A percentile compares a stretch with the other conserved stretches of the same genome.
These are phyloP conservation scores for Sebastes fasciatus DNA, from an alignment of 2,113 vertebrate species.

Conservation along the genomic window DNA sequence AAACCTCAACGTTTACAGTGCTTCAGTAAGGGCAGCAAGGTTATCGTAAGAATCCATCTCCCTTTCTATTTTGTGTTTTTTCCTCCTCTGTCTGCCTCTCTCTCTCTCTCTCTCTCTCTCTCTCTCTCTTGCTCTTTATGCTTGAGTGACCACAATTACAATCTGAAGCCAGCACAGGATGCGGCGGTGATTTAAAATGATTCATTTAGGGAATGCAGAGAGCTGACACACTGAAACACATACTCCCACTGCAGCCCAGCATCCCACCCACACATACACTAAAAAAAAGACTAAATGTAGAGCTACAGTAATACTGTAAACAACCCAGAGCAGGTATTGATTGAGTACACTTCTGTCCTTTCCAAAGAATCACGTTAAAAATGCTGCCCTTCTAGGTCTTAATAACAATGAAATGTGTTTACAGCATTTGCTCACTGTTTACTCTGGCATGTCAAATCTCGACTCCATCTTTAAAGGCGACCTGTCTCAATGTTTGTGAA, in stretches of 20 bases:
- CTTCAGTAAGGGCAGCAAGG: constrained; percentile 59
- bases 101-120: constrained; percentile 11
- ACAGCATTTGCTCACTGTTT: constrained; percentile 37
- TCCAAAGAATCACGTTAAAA: not conserved
- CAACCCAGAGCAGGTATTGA: not conserved
- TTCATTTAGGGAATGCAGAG: constrained; percentile 76
- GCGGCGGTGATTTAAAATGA: constrained; percentile 78
- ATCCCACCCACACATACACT: constrained; percentile 38
- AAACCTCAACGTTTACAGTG: constrained; percentile 46
- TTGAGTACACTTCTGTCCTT: not conserved
- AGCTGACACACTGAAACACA: constrained; percentile 69
- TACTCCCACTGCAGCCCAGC: constrained; percentile 37
- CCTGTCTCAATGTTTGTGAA: constrained; percentile 58
- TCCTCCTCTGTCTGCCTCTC: constrained; percentile 24
- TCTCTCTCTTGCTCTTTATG: constrained; percentile 59
- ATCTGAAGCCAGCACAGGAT: constrained; percentile 81
- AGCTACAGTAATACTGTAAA: constrained; percentile 27
- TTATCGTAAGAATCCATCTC: constrained; percentile 69
- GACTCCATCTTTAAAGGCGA: constrained; percentile 44
- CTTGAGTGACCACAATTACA: constrained; percentile 81
- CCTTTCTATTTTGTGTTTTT: constrained; percentile 13
- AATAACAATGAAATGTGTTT: not conserved
- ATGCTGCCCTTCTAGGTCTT: not conserved
- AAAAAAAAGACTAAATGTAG: constrained; percentile 8
- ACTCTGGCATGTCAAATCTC: constrained; percentile 42